Percentiles rank a stretch among this genome's conserved stretches.
These are phyloP conservation scores for Benthosema pterotum DNA, from an alignment of 2,797 vertebrate species.

Conservation along the genomic window DNA sequence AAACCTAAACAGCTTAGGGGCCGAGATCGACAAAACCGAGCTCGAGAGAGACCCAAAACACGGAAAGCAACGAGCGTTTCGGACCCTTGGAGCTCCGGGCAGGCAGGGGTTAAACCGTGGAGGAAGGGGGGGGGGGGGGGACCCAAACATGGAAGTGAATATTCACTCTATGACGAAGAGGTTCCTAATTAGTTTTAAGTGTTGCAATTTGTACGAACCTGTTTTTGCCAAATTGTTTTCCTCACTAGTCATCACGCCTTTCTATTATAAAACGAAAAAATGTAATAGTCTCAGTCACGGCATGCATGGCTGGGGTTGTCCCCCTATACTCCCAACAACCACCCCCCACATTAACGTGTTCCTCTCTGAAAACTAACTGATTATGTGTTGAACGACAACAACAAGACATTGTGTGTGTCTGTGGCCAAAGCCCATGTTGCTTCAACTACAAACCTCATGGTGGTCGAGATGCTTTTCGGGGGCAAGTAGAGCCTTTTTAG, in stretches of 20 bases:
- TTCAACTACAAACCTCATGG: slow-evolving; percentile 16
- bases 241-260: slow-evolving; percentile 63
- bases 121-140: slow-evolving; percentile 46
- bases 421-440: not conserved
- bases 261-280: slow-evolving; percentile 55
- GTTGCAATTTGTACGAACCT: slow-evolving; percentile 67
- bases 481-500: slow-evolving; percentile 2
- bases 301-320: slow-evolving; percentile 53
- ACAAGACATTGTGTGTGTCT: not conserved
- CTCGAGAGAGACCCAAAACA: no score
- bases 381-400: not conserved
- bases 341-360: no score
- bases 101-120: slow-evolving; percentile 53
- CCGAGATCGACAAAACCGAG: no score
- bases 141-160: slow-evolving; percentile 56
- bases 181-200: slow-evolving; percentile 67
- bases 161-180: slow-evolving; percentile 63
- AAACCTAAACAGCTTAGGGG: no score
- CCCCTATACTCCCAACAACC: no score
- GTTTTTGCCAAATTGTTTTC: slow-evolving; percentile 70
- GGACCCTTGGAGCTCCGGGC: no score
- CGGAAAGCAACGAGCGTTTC: no score
- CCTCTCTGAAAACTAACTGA: not conserved
- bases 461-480: not conserved
- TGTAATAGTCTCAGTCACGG: slow-evolving; percentile 68